These are phyloP conservation scores for Microchirus variegatus DNA, from an alignment of 2,797 vertebrate genomes.

Conservation along the genomic window DNA sequence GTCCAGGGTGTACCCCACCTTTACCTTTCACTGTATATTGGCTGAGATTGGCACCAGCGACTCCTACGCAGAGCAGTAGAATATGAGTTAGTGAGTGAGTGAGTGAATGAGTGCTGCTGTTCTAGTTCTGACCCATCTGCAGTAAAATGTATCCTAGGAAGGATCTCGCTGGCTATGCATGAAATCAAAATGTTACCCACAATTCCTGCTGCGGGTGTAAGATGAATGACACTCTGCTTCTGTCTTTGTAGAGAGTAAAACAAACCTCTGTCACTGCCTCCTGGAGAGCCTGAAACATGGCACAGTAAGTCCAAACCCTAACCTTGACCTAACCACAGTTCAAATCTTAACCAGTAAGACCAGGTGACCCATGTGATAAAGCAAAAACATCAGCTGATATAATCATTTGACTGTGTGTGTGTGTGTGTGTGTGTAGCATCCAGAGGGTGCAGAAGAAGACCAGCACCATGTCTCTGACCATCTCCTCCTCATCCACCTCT, in stretches of 20 bases:
- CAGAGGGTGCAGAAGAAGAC: conserved; percentile 82
- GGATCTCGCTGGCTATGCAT: no score
- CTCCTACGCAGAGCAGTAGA: no score
- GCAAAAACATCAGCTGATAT: neutral
- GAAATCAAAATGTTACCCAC: no score
- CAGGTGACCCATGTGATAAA: neutral
- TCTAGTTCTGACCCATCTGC: no score
- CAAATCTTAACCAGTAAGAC: no score
- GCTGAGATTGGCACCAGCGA: no score
- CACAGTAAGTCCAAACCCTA: conserved; percentile 70
- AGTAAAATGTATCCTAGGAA: no score
- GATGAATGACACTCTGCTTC: conserved; percentile 14
- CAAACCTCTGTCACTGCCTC: conserved; percentile 25
- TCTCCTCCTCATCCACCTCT: conserved; percentile 72
- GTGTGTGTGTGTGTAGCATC: conserved; percentile 46
- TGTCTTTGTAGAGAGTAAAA: conserved; percentile 41
- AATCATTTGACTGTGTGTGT: neutral
- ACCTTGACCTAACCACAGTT: no score
- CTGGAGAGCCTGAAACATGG: conserved; percentile 76
- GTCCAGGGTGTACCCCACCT: no score
- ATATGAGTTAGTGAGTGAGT: no score
- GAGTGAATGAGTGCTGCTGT: no score
- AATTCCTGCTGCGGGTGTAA: neutral
- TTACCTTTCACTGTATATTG: no score
- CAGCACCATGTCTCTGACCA: conserved; percentile 82